Percentiles rank a stretch among this genome's conserved stretches.
Evolutionary conservation across 2,797 vertebrate species (phyloP).

Genomic region (Vireo griseus): DNA sequence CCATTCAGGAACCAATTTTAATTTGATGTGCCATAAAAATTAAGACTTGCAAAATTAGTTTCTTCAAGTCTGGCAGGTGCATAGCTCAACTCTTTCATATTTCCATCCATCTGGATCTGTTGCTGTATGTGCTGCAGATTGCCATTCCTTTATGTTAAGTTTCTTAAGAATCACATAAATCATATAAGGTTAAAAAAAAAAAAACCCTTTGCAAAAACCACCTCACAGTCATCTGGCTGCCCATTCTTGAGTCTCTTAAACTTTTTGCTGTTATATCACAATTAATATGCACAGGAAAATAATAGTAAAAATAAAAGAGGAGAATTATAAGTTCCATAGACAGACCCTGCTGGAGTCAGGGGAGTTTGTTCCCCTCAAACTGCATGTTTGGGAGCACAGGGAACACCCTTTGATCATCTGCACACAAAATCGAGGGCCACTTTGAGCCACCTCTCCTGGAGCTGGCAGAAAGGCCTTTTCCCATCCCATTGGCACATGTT

Average conservation of each 20-base stretch:
- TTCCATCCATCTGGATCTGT: background rate
- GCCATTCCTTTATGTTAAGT: background rate
- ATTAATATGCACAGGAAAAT: background rate
- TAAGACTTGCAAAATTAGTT: background rate
- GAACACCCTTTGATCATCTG: background rate
- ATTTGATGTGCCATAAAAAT: background rate
- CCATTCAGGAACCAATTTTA: background rate
- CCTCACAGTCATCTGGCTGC: background rate
- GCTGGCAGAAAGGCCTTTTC: background rate
- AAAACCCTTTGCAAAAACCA: background rate
- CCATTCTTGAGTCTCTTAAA: background rate
- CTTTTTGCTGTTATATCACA: background rate
- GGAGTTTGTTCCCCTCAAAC: accelerated
- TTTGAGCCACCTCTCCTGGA: background rate
- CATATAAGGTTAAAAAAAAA: background rate
- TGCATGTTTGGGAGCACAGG: background rate
- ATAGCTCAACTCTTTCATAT: background rate
- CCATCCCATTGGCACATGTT: background rate
- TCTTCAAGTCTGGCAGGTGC: background rate
- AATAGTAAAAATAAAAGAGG: background rate
- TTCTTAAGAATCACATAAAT: background rate
- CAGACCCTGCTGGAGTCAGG: background rate
- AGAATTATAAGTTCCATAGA: accelerated
- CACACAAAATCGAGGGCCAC: background rate
- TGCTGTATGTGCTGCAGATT: background rate